Evolutionary conservation across 92 coral and sea anemone genomes (phyloP), one percentile per base, ranked within the genome.

Genomic region (Parazoanthus atlanticus): DNA sequence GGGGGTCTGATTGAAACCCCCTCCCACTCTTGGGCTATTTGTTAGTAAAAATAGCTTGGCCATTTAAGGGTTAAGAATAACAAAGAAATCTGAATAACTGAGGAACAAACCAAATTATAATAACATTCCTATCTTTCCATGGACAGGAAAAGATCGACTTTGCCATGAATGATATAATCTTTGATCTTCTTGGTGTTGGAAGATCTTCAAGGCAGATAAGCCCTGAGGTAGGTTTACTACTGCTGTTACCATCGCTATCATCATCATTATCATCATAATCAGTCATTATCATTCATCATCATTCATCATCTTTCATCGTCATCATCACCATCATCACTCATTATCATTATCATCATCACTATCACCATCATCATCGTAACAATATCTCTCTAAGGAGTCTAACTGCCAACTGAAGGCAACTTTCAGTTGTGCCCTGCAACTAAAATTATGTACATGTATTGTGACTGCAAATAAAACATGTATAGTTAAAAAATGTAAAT

Each of bases 151-250:
- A 97, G 86, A 95, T 97, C 61, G 98, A 97, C 91, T 97, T 97
- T 83, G 98, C 98, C 28, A 97, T 97, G 96, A 90, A 90, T 91
- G 99, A 97, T 85, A 97, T 97, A 76, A 91, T 97, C 81, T 97
- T 97, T 95, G 99, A 97, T 85, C 94, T 97, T 16, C 96, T 97
- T 52, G 94, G 96, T 78, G 92, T 97, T 77, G 97, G 97, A n/a
- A 92, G 99, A 86, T 91, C 96, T 49, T 81, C 92, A 75, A 88
- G 97, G 75, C 94, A 93, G 88, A 94, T 97, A 79, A 91, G 98
- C 81, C 99, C 99, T 1, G 99, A 97, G 94, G 99, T 97, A 32
- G 19, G 84, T 79, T 29, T 9, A 79, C 41, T 15, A 0, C 30
- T 15, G 5, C 13, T 15, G 26, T 13, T 29, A 28, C 32, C n/a